A percentile compares a stretch with the other conserved stretches of the same genome.
These are phyloP conservation scores for Calliopum simillimum DNA, from an alignment of 2,888 invertebrate genomes.

Conservation along the genomic window DNA sequence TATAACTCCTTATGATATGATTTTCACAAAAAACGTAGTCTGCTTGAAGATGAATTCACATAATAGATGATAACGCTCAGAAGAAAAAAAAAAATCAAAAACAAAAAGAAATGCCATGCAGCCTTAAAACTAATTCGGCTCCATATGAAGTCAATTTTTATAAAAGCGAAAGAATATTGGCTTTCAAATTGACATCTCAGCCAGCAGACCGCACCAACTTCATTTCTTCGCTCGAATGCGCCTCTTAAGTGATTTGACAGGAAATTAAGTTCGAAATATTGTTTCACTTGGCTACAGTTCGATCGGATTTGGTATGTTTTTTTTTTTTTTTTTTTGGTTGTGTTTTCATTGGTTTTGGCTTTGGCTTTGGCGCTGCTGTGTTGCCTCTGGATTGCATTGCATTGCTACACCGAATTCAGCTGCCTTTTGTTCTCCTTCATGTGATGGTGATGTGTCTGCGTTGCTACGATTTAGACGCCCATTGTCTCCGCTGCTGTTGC, in stretches of 20 bases:
- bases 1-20: too few relatives aligned
- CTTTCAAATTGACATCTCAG: background rate
- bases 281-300: constrained; percentile 34
- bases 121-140: too few relatives aligned
- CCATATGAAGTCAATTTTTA: background rate
- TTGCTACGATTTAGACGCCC: background rate
- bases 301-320: constrained; percentile 1
- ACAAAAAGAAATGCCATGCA: too few relatives aligned
- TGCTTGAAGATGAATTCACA: too few relatives aligned
- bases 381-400: too few relatives aligned
- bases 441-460: background rate
- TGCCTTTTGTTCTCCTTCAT: background rate
- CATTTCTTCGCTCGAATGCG: constrained; percentile 25
- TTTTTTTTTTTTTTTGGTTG: too few relatives aligned
- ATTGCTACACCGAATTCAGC: too few relatives aligned
- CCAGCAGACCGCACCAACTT: constrained; percentile 13
- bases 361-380: background rate
- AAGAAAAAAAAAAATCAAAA: too few relatives aligned
- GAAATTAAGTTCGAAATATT: constrained; percentile 62
- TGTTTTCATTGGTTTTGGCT: constrained; percentile 19
- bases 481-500: constrained; percentile 22
- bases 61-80: too few relatives aligned
- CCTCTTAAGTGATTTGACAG: constrained; percentile 55
- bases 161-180: background rate
- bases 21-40: too few relatives aligned